Evolutionary conservation across 1,140 invertebrate genomes (phyloP), one percentile per base, ranked within the genome.

Genomic region (Pachyrhynchus sulphureomaculatus): DNA sequence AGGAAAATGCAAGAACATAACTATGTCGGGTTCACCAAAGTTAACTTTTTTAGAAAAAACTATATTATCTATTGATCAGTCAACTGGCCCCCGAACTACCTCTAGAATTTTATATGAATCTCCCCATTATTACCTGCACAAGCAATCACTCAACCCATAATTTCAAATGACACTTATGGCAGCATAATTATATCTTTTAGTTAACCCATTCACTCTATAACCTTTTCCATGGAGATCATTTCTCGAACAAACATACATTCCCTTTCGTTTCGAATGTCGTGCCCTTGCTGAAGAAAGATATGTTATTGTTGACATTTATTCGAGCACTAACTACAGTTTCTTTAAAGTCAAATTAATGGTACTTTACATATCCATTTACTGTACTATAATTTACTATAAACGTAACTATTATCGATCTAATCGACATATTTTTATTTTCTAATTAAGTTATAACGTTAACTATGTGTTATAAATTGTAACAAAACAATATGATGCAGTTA

Each of bases 181-280:
- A 53, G 36, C 24, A 6, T 53, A 53, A 53, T 53, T 53, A 41
- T 15, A 41, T 36, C 34, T 53, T 53, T 53, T 49, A 53, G 34
- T 33, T 20, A 52, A 37, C 48, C 48, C 36, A 41, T 53, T 39
- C 21, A 39, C 36, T 23, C 5, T 29, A 15, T 53, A 53, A 53
- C 51, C 51, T 53, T 53, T 53, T 41, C 20, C 10, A 41, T 41
- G 20, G 36, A 36, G 48, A 53, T 41, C 51, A 10, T 29, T 13
- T 34, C 29, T 52, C 37, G 17, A 52, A 37, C 29, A 52, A 52
- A 24, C 51, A 41, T 53, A 53, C 39, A 53, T 53, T 41, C 51
- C 51, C 49, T 41, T 53, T 17, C 37, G 33, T 13, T 26, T 53
- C 17, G 34, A 36, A 53, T 53, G 48, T 51, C 48, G 48, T 51